Base-by-base conservation (phyloP, 2,113 vertebrate genomes). In the Chroicocephalus ridibundus region DNA sequence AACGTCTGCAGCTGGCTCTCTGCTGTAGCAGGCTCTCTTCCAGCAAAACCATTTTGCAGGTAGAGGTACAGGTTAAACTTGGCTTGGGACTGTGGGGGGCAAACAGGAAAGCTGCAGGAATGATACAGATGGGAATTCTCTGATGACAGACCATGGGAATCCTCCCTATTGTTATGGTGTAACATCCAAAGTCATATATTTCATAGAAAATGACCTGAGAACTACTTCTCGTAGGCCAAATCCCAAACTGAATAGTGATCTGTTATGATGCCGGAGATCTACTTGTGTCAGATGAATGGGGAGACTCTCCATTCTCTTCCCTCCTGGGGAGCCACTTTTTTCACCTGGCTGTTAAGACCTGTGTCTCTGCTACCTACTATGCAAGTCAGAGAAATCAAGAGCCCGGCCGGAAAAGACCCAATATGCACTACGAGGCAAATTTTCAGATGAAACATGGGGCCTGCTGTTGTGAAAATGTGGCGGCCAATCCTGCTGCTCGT, bases 401-500 rank as follows among this genome's bases (percentile, higher is more conserved):
- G 9, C 31, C 22, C 36, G 54, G 11, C 16, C 1, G 0, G 62
- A 79, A 72, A 83, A 90, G 54, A 77, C 14, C 19, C 17, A 27
- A 13, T 27, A 14, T 14, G 9, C 21, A 21, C 7, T 10, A 7
- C 0, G 5, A 64, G 36, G 29, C 34, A 69, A 31, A n/a, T 83
- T 72, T 92, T 57, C 36, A 66, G 54, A 32, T 58, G 49, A 65
- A 80, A 49, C 34, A 4, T 21, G 21, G 34, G 32, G 15, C 40
- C 40, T 49, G 3, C 26, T 64, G 11, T n/a, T 49, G 27, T 70
- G 55, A 36, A 71, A 91, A 72, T 0, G 2, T 6, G 57, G 38
- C 0, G 22, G 40, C 9, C 76, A 85, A 44, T 68, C 34, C 40
- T 60, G 29, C 42, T 82, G 38, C 32, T 60, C 0, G 1, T 0